These are phyloP conservation scores for pig (Sus scrofa) DNA, from an alignment of 2,113 vertebrate genomes.

Conservation along the genomic window DNA sequence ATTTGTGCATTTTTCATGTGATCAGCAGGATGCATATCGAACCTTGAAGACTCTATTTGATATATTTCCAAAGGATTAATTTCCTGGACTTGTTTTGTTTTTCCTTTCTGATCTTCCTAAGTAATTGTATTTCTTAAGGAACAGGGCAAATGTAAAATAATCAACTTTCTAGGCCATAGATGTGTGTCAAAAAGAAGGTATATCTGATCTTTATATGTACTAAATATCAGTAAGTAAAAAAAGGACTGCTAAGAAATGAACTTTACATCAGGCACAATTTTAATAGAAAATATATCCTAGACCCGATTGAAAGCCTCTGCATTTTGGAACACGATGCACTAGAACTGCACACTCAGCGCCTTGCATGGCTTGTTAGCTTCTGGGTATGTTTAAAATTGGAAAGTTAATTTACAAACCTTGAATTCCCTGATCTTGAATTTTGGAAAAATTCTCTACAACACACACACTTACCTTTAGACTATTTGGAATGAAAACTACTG, in stretches of 20 bases:
- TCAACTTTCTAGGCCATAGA: background rate
- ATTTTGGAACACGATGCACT: background rate
- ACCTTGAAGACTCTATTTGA: background rate
- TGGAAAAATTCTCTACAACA: background rate
- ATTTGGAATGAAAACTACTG: background rate
- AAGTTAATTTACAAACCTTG: background rate
- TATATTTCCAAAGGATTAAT: background rate
- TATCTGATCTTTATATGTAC: background rate
- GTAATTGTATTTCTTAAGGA: slow-evolving; percentile 1
- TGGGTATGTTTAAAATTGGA: background rate
- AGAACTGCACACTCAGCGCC: no score
- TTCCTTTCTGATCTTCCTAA: background rate
- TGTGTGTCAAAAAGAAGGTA: background rate
- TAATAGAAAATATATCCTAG: background rate
- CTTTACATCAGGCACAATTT: background rate
- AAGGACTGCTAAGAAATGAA: background rate
- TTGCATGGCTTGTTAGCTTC: background rate
- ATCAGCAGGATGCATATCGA: background rate
- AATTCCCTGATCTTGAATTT: background rate
- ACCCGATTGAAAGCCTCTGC: background rate
- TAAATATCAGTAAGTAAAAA: background rate
- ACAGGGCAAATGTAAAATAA: background rate
- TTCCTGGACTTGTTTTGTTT: background rate
- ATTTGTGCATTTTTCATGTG: background rate
- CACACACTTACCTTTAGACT: background rate